Evolutionary conservation across 2,888 invertebrate genomes (phyloP).

Genomic region (Harmothoe impar): DNA sequence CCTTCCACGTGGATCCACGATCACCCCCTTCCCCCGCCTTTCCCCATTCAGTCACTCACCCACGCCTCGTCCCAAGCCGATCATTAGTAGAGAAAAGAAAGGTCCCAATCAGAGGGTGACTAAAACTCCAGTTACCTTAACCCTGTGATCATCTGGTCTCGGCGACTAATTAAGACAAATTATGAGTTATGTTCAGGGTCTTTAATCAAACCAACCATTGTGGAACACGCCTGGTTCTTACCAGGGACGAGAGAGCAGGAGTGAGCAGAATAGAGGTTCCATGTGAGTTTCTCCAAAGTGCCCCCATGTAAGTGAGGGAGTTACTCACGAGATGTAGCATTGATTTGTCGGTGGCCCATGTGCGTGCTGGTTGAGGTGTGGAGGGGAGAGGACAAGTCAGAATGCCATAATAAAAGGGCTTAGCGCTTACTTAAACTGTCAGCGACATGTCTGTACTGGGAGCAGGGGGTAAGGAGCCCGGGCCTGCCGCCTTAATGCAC

Average conservation of each 20-base stretch:
- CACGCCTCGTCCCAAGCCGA: not conserved
- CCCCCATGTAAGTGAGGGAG: not conserved
- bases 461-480: too few species aligned
- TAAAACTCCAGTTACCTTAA: slow-evolving; percentile 9
- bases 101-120: not conserved
- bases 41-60: not conserved
- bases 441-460: not conserved
- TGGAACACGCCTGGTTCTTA: too few species aligned
- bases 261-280: not conserved
- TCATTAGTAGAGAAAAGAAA: not conserved
- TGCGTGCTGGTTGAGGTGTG: not conserved
- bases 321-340: not conserved
- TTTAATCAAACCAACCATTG: not conserved
- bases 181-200: not conserved
- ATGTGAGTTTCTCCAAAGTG: not conserved
- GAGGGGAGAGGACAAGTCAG: not conserved
- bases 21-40: too few species aligned
- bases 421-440: slow-evolving; percentile 26
- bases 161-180: slow-evolving; percentile 13
- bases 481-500: too few species aligned
- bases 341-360: not conserved
- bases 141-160: slow-evolving; percentile 12
- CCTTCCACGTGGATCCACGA: too few species aligned
- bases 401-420: slow-evolving; percentile 5
- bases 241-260: not conserved